Evolutionary conservation across 2,113 vertebrate genomes (phyloP).

Genomic region (Osmerus eperlanus): DNA sequence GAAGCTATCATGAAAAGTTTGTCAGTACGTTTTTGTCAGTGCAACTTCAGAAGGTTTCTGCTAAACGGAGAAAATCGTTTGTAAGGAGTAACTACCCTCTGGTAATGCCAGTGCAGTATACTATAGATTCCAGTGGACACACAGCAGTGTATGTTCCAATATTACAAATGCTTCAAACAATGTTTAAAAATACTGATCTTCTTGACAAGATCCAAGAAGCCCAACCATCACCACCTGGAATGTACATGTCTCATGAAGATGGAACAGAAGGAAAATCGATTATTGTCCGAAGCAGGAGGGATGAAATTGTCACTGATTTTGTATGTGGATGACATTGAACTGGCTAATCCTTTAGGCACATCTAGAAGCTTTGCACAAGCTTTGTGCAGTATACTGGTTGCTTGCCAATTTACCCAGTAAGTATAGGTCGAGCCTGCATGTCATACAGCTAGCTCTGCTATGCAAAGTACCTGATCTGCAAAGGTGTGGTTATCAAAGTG

Average conservation of each 20-base stretch:
- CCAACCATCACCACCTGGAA: conserved; percentile 22
- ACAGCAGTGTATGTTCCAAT: conserved; percentile 38
- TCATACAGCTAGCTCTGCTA: neutral
- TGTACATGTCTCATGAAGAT: conserved; percentile 31
- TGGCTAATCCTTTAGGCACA: neutral
- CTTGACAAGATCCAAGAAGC: conserved; percentile 29
- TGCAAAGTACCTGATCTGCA: neutral
- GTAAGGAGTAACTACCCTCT: conserved; percentile 23
- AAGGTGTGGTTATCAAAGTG: no score
- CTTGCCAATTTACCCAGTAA: neutral
- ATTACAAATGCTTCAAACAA: conserved; percentile 32
- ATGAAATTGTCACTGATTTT: neutral
- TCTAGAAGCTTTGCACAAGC: neutral
- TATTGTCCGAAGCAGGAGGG: conserved; percentile 19
- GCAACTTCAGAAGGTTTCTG: conserved; percentile 21
- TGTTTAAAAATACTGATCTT: conserved; percentile 36
- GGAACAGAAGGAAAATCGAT: conserved; percentile 26
- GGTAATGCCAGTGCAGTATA: conserved; percentile 26
- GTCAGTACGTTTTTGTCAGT: conserved; percentile 30
- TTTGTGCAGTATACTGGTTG: neutral
- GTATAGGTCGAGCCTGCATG: neutral
- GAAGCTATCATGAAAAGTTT: conserved; percentile 27
- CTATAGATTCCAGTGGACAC: conserved; percentile 18
- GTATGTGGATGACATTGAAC: neutral
- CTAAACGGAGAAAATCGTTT: conserved; percentile 28